Evolutionary conservation across 2,797 vertebrate species (phyloP).

Genomic region (Fratercula arctica): DNA sequence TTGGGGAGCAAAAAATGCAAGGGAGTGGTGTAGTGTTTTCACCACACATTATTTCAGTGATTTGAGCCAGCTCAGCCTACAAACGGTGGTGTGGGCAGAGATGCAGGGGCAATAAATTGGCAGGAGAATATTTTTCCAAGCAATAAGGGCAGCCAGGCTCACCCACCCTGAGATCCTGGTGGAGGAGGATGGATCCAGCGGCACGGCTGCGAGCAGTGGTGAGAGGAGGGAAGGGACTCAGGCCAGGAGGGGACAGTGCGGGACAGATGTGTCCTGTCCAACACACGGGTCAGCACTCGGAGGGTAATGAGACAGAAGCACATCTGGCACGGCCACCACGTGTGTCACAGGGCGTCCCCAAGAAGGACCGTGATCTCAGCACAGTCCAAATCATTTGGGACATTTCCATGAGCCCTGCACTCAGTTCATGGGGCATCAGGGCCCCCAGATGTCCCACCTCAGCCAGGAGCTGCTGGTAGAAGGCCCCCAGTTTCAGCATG

Average conservation of each 20-base stretch:
- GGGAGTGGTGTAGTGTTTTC: not conserved
- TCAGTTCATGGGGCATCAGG: accelerated
- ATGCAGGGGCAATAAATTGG: not conserved
- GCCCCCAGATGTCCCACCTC: constrained; percentile 55
- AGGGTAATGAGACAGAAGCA: not conserved
- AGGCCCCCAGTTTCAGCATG: constrained; percentile 76
- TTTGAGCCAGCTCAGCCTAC: not conserved
- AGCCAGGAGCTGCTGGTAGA: constrained; percentile 47
- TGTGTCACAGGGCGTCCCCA: accelerated
- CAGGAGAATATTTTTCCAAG: not conserved
- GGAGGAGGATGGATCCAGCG: not conserved
- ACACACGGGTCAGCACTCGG: not conserved
- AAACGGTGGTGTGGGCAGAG: not conserved
- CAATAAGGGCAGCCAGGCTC: not conserved
- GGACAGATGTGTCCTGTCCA: not conserved
- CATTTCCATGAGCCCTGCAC: not conserved
- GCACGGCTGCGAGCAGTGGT: not conserved
- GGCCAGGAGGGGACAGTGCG: not conserved
- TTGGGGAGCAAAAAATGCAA: not conserved
- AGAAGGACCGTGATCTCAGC: not conserved
- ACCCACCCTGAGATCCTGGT: not conserved
- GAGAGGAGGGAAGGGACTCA: not conserved
- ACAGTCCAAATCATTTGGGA: accelerated
- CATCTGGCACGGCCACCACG: accelerated
- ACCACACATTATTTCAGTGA: not conserved